Evolutionary conservation across 2,888 invertebrate species (phyloP), one percentile per base, ranked within the genome.

Genomic region (Amphipyra berbera): DNA sequence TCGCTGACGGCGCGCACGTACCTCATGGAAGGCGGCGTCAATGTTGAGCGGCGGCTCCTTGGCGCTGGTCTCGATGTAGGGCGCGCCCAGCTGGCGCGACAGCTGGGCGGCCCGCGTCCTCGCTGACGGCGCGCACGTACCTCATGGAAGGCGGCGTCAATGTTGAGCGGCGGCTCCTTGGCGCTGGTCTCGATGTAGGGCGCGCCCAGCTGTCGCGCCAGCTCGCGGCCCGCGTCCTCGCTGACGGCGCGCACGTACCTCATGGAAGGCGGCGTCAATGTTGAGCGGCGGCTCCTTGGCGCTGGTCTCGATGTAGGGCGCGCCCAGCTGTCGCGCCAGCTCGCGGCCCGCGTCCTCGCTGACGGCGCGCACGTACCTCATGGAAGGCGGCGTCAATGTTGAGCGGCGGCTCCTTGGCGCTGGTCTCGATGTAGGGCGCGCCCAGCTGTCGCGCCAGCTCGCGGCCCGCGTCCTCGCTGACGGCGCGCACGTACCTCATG

Each of bases 151-250:
- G 98, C 98, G 41, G 97, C 96, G 90, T 98, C 98, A 52, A 98
- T 96, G 92, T 98, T 98, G 68, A 98, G 95, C 62, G 98, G 98
- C 72, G 98, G 98, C 94, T 98, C 98, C 95, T 98, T 98, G 82
- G 98, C 98, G 93, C 97, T 97, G 69, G 98, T 98, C 95, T 98
- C 98, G 82, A 98, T 97, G 92, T 98, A 98, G 33, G 98, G 97
- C 84, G 98, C 97, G 61, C 93, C 95, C 69, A 97, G 94, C 81
- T 94, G 93, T 52, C 96, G 96, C 62, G 98, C 98, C 81, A 98
- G 94, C 82, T 97, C 97, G 65, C 97, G 95, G 0, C 98, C 98
- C 86, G 97, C 97, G 80, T 98, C 98, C 88, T 97, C 98, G 6
- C 96, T 95, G 10, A 98, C 97, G 86, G 96, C 97, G 60, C 98